These are phyloP conservation scores for Psylliodes chrysocephalus DNA, from an alignment of 2,888 invertebrate genomes.

Conservation along the genomic window DNA sequence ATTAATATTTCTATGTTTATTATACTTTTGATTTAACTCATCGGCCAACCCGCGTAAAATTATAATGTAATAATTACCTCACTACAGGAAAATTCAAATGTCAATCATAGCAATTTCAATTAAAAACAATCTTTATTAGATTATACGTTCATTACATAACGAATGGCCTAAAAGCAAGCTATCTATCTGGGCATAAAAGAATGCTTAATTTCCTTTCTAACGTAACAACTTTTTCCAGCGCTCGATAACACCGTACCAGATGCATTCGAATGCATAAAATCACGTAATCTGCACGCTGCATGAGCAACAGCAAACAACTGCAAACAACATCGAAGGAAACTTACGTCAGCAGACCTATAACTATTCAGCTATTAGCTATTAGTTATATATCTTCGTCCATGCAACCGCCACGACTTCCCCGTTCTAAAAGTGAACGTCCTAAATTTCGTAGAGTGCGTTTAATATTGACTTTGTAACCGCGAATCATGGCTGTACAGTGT, in stretches of 20 bases:
- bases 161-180: neutral
- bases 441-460: slow-evolving; percentile 42
- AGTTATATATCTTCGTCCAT: neutral
- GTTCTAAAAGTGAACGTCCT: slow-evolving; percentile 42
- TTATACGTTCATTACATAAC: neutral
- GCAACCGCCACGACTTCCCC: slow-evolving; percentile 34
- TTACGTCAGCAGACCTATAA: slow-evolving; percentile 2
- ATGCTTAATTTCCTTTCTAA: neutral
- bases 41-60: no score
- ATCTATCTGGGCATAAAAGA: neutral
- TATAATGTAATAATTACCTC: no score
- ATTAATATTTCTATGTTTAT: no score
- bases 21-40: no score
- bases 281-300: neutral
- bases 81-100: no score
- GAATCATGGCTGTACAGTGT: slow-evolving; percentile 41
- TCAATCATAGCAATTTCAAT: no score
- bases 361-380: no score
- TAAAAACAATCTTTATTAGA: neutral
- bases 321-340: neutral
- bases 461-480: slow-evolving; percentile 54
- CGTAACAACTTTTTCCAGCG: neutral
- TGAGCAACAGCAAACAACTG: no score
- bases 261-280: neutral
- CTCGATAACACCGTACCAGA: neutral